A percentile compares a stretch with the other conserved stretches of the same genome.
phyloP scores from a whole-genome alignment of 2,113 vertebrate genomes.

The Parotia lawesii region DNA sequence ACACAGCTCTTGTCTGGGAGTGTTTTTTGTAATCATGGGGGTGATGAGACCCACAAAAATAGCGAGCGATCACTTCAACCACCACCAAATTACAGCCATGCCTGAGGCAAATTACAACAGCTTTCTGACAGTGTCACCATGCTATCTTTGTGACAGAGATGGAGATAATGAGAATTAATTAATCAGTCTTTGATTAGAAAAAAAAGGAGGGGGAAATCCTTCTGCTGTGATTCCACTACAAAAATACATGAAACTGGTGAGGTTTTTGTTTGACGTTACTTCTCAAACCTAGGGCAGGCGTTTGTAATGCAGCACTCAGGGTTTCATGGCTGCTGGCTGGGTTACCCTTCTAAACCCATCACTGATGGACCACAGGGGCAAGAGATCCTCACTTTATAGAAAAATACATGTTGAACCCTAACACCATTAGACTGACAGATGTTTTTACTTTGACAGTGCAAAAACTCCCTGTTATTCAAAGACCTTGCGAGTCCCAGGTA shows the following conservation, averaged over 20 bases:
- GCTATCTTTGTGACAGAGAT: slow-evolving; percentile 55
- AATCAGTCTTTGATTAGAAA: slow-evolving; percentile 58
- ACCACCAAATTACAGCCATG: slow-evolving; percentile 37
- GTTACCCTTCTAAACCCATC: background rate
- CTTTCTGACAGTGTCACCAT: slow-evolving; percentile 39
- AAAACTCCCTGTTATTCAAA: background rate
- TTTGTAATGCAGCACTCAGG: accelerated
- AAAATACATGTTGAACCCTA: background rate
- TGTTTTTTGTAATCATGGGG: background rate
- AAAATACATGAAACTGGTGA: background rate
- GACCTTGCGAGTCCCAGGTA: background rate
- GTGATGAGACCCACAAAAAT: background rate
- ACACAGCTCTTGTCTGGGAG: background rate
- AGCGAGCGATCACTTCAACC: background rate
- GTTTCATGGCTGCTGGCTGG: background rate
- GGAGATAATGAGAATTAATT: slow-evolving; percentile 67
- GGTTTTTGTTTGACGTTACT: slow-evolving; percentile 8
- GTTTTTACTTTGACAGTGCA: background rate
- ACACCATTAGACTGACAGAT: background rate
- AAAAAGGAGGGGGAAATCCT: background rate
- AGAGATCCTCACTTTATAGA: background rate
- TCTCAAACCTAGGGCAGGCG: background rate
- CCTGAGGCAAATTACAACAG: slow-evolving; percentile 28
- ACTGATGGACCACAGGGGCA: background rate
- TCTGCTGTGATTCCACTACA: background rate